Evolutionary conservation across 2,797 vertebrate genomes (phyloP).

Genomic region (Bradypodion pumilum): DNA sequence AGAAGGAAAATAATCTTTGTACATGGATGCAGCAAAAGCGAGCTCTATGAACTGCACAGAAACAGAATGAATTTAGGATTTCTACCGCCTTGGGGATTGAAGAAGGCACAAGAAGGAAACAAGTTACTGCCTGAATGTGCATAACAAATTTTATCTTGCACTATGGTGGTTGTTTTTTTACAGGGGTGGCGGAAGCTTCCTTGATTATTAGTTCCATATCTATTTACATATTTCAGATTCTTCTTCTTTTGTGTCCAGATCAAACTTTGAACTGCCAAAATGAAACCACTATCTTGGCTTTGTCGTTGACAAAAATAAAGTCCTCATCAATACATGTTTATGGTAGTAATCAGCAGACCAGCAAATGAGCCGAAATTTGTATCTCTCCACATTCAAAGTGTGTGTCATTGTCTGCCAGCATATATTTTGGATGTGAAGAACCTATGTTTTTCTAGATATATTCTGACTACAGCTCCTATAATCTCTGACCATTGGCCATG

Average conservation of each 20-base stretch:
- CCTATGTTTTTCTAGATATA: too few relatives aligned
- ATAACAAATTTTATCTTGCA: background rate
- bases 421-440: background rate
- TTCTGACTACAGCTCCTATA: too few relatives aligned
- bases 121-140: background rate
- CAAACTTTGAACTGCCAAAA: too few relatives aligned
- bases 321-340: too few relatives aligned
- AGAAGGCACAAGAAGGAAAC: background rate
- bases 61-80: background rate
- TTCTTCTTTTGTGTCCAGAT: too few relatives aligned
- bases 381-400: too few relatives aligned
- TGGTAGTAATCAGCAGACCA: too few relatives aligned
- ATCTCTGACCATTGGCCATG: too few relatives aligned
- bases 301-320: too few relatives aligned
- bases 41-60: rapidly evolving
- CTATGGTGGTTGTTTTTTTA: background rate
- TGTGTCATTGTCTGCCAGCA: too few relatives aligned
- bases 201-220: background rate
- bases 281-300: too few relatives aligned
- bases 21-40: background rate
- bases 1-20: slow-evolving; percentile 1
- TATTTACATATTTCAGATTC: background rate
- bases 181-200: background rate
- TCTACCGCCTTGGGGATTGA: background rate
- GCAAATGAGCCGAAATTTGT: too few relatives aligned